Conservation (phyloP, 2,888 invertebrate genomes). For the Cetonia aurata region DNA sequence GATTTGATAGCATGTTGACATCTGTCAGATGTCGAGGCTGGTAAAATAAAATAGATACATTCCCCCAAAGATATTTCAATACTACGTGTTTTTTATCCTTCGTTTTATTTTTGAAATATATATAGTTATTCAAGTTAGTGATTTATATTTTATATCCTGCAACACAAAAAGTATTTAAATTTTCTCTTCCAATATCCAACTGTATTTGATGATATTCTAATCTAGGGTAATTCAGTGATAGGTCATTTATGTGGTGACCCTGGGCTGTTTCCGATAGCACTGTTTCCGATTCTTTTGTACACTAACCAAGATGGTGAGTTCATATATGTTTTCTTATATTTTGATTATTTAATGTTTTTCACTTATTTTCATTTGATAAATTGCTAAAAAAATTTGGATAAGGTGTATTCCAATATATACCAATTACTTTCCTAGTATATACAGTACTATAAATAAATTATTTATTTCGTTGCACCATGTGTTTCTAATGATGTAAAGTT, state of each 20-base stretch:
- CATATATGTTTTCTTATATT: constrained; percentile 45
- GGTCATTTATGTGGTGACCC: constrained; percentile 1
- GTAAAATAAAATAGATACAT: not conserved
- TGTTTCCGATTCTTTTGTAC: constrained; percentile 61
- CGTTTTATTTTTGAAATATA: too few species aligned
- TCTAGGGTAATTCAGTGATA: constrained; percentile 4
- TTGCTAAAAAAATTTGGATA: too few species aligned
- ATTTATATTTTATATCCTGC: too few species aligned
- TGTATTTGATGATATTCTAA: not conserved
- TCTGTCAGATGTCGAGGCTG: constrained; percentile 26
- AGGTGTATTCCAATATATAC: not conserved
- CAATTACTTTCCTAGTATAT: too few species aligned
- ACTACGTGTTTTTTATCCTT: constrained; percentile 16
- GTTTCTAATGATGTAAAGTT: constrained; percentile 35
- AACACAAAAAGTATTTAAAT: not conserved
- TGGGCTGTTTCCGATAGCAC: constrained; percentile 44
- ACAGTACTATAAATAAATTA: too few species aligned
- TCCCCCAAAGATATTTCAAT: constrained; percentile 16
- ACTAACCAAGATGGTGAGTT: constrained; percentile 65
- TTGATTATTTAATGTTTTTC: not conserved
- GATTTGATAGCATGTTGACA: constrained; percentile 36
- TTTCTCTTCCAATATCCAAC: too few species aligned
- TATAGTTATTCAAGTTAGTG: too few species aligned
- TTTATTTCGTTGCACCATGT: constrained; percentile 31
- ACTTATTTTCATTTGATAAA: constrained; percentile 40